A percentile compares a stretch with the other conserved stretches of the same genome.
phyloP scores from a whole-genome alignment of 2,797 vertebrate species.

The Pterois miles region DNA sequence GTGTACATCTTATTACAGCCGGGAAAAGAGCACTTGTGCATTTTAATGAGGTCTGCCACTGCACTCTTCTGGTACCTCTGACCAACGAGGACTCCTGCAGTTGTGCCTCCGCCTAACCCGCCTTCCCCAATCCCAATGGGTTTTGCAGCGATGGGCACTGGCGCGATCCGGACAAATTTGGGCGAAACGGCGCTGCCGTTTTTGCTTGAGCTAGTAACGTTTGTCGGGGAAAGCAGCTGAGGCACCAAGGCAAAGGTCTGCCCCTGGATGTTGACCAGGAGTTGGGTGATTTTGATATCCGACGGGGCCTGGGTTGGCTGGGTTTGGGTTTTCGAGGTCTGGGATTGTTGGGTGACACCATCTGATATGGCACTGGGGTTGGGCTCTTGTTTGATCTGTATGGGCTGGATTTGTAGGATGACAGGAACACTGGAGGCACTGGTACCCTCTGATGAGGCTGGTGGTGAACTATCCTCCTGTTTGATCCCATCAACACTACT shows the following conservation, averaged over 20 bases:
- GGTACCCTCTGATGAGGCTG: constrained; percentile 47
- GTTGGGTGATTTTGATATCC: constrained; percentile 95
- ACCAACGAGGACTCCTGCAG: constrained; percentile 85
- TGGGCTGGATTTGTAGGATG: constrained; percentile 94
- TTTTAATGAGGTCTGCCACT: constrained; percentile 97
- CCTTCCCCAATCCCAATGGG: constrained; percentile 88
- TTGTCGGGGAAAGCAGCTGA: constrained; percentile 89
- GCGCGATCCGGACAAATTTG: constrained; percentile 97
- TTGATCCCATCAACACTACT: constrained; percentile 79
- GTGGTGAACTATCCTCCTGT: constrained; percentile 63
- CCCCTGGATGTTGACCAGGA: constrained; percentile 97
- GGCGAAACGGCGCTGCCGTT: constrained; percentile 82
- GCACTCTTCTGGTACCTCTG: constrained; percentile 96
- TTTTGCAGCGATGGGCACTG: constrained; percentile 96
- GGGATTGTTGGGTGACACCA: constrained; percentile 38
- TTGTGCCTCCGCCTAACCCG: constrained; percentile 69
- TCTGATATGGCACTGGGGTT: constrained; percentile 72
- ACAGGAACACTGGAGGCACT: constrained; percentile 79
- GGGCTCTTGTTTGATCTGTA: constrained; percentile 92
- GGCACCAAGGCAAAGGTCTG: constrained; percentile 98
- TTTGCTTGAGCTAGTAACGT: constrained; percentile 59
- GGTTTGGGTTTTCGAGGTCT: constrained; percentile 57
- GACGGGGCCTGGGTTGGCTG: constrained; percentile 69
- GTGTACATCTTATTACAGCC: constrained; percentile 99
- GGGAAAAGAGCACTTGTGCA: constrained; percentile 98